Conservation (phyloP, 2,888 invertebrate species). For the Pterostichus niger region DNA sequence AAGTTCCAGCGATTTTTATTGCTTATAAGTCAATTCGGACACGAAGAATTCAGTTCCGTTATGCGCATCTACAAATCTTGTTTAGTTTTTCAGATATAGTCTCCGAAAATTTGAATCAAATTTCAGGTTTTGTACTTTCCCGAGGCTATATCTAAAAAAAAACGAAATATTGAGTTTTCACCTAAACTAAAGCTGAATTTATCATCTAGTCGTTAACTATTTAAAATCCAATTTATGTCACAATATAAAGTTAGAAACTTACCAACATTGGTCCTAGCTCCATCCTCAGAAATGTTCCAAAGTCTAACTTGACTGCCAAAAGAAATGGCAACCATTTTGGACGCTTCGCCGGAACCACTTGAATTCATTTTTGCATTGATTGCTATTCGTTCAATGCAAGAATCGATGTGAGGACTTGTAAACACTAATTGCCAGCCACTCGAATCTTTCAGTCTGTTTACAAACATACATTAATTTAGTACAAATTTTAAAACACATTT, state of each 20-base stretch:
- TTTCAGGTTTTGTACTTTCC: too few relatives aligned
- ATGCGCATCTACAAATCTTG: too few relatives aligned
- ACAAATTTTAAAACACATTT: constrained; percentile 25
- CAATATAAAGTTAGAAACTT: constrained; percentile 69
- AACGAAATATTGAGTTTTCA: too few relatives aligned
- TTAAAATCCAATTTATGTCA: too few relatives aligned
- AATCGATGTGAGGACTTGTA: constrained; percentile 94
- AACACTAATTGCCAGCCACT: constrained; percentile 98
- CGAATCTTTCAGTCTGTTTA: constrained; percentile 91
- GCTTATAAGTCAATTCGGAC: too few relatives aligned
- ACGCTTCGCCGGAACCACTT: constrained; percentile 79
- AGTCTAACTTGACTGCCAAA: constrained; percentile 87
- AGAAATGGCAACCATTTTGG: constrained; percentile 91
- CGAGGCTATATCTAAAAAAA: too few relatives aligned
- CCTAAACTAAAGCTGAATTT: too few relatives aligned
- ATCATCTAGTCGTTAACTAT: too few relatives aligned
- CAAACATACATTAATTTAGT: constrained; percentile 33
- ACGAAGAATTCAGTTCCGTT: too few relatives aligned
- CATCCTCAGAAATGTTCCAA: constrained; percentile 90
- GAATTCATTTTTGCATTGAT: constrained; percentile 86
- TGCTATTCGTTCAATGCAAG: constrained; percentile 94
- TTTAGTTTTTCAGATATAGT: too few relatives aligned
- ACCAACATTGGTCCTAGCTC: constrained; percentile 86
- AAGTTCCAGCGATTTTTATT: too few relatives aligned
- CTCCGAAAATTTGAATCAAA: too few relatives aligned